These are phyloP conservation scores for Polypterus bichir DNA, from an alignment of 2,113 vertebrate species.

Conservation along the genomic window DNA sequence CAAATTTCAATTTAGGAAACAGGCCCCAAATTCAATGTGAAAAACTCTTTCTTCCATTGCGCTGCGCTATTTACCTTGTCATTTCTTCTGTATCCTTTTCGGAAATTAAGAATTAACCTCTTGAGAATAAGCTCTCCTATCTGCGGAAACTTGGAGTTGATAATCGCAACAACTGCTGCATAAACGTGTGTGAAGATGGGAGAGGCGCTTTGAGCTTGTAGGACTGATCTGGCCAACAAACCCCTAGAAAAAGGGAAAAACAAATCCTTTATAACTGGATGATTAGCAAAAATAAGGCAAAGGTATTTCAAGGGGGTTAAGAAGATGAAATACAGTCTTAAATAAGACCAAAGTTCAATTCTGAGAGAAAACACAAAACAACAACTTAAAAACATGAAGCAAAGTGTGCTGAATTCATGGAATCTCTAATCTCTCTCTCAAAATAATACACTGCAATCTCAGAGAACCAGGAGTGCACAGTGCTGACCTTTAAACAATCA, in stretches of 20 bases:
- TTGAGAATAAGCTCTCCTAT: constrained; percentile 92
- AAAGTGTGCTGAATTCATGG: too few species aligned
- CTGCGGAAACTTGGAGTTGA: constrained; percentile 96
- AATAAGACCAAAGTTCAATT: too few species aligned
- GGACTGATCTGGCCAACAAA: constrained; percentile 71
- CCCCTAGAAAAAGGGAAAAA: constrained; percentile 52
- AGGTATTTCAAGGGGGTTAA: too few species aligned
- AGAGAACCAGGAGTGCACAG: too few species aligned
- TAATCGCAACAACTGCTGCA: constrained; percentile 83
- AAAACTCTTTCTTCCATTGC: not conserved
- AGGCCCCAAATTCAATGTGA: not conserved
- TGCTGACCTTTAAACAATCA: too few species aligned
- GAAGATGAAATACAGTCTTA: too few species aligned
- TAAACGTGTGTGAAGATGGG: constrained; percentile 96
- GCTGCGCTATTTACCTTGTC: constrained; percentile 64
- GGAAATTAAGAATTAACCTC: constrained; percentile 84
- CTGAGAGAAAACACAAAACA: too few species aligned
- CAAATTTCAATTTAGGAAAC: not conserved
- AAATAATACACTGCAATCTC: too few species aligned
- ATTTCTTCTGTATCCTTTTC: constrained; percentile 90
- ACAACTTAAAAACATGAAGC: too few species aligned
- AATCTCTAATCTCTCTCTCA: too few species aligned
- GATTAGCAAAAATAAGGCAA: too few species aligned
- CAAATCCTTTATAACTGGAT: not conserved
- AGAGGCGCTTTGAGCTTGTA: constrained; percentile 88